phyloP scores from a whole-genome alignment of 2,888 invertebrate genomes.

The Diarsia mendica region DNA sequence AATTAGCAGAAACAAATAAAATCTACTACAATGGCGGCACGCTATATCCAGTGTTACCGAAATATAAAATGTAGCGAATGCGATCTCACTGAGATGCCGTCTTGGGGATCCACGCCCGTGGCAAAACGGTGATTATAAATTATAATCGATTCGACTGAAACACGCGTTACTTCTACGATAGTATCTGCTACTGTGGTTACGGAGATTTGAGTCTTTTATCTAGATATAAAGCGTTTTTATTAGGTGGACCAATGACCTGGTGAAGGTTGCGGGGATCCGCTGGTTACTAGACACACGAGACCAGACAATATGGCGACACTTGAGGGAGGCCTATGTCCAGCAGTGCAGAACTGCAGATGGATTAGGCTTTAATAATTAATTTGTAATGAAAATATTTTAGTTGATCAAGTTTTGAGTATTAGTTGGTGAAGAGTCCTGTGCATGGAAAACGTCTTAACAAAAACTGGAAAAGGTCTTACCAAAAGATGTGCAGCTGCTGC shows the following conservation, averaged over 20 bases:
- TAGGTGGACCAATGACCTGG: too few relatives aligned
- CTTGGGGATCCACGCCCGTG: slow-evolving; percentile 56
- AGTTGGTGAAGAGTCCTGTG: neutral
- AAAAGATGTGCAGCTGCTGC: neutral
- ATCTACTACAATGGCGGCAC: slow-evolving; percentile 39
- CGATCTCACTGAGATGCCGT: slow-evolving; percentile 31
- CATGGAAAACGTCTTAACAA: neutral
- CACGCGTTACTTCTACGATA: slow-evolving; percentile 38
- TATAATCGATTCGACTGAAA: slow-evolving; percentile 69
- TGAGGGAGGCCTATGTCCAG: too few relatives aligned
- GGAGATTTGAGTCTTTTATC: slow-evolving; percentile 14
- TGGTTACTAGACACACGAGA: too few relatives aligned
- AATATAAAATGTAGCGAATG: slow-evolving; percentile 52
- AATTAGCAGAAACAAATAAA: slow-evolving; percentile 58
- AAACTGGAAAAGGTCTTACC: too few relatives aligned
- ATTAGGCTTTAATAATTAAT: too few relatives aligned
- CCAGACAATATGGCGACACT: too few relatives aligned
- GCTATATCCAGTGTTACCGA: slow-evolving; percentile 28
- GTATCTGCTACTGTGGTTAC: slow-evolving; percentile 55
- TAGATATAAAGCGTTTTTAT: neutral
- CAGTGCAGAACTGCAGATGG: too few relatives aligned
- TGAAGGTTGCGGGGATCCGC: too few relatives aligned
- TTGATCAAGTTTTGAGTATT: neutral
- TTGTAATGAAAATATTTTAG: too few relatives aligned
- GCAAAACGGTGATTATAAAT: slow-evolving; percentile 66